Percentiles rank a stretch among this genome's conserved stretches.
phyloP scores from a whole-genome alignment of 2,888 invertebrate genomes.

The Hydroisotoma schaefferi region DNA sequence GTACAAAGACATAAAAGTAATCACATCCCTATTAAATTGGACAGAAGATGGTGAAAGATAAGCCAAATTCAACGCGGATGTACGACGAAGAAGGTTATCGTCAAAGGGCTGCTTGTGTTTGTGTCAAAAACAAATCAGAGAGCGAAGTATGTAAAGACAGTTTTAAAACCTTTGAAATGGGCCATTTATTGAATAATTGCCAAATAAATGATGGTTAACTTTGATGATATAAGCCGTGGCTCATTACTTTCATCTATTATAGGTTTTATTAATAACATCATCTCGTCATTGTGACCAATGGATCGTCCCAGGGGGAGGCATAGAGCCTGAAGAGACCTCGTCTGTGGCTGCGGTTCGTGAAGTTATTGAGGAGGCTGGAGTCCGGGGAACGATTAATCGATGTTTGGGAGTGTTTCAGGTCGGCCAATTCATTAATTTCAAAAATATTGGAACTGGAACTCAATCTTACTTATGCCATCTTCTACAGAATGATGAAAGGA shows the following conservation, averaged over 20 bases:
- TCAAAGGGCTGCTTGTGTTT: conserved; percentile 92
- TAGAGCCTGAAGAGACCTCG: conserved; percentile 89
- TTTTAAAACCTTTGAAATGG: neutral
- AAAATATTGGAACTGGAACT: too few relatives aligned
- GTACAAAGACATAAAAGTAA: too few relatives aligned
- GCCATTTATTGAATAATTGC: neutral
- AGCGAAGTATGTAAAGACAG: conserved; percentile 66
- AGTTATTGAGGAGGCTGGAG: conserved; percentile 94
- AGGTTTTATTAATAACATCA: conserved; percentile 91
- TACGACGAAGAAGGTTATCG: conserved; percentile 94
- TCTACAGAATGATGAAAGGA: conserved; percentile 81
- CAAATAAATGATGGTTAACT: neutral
- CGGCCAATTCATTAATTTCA: neutral
- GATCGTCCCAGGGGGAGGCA: conserved; percentile 63
- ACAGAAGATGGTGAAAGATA: conserved; percentile 83
- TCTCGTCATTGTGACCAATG: conserved; percentile 85
- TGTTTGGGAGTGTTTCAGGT: conserved; percentile 95
- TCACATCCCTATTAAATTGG: too few relatives aligned
- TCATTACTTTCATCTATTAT: conserved; percentile 38
- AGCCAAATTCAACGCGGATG: conserved; percentile 90
- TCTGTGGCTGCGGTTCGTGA: conserved; percentile 88
- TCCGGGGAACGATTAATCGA: conserved; percentile 80
- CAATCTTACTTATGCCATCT: neutral
- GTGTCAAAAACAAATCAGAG: conserved; percentile 86
- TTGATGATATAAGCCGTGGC: neutral